phyloP scores from a whole-genome alignment of 2,113 vertebrate species.

The Sigmodon hispidus region DNA sequence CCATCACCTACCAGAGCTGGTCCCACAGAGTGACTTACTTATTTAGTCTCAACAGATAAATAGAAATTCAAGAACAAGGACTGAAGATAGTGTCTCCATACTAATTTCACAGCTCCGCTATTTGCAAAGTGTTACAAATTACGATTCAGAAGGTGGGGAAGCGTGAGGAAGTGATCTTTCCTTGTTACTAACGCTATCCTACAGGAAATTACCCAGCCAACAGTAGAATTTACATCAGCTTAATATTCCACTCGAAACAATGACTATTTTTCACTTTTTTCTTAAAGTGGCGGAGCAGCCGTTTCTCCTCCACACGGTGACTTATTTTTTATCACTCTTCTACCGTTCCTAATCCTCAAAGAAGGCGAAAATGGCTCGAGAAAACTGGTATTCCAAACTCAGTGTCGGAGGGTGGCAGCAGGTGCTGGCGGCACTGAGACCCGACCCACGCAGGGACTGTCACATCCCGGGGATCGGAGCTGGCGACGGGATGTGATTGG shows the following conservation, averaged over 20 bases:
- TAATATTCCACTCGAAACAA: not conserved
- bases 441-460: not conserved
- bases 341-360: no score
- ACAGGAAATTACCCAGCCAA: conserved; percentile 10
- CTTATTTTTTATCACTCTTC: not conserved
- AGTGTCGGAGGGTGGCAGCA: conserved; percentile 46
- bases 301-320: not conserved
- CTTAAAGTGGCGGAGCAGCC: not conserved
- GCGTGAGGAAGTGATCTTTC: not conserved
- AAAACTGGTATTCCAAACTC: not conserved
- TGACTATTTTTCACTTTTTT: not conserved
- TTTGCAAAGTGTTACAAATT: not conserved
- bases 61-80: conserved; percentile 48
- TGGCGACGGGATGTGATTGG: not conserved
- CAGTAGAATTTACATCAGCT: not conserved
- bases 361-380: not conserved
- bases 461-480: not conserved
- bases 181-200: not conserved
- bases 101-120: conserved; percentile 42
- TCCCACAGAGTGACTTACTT: not conserved
- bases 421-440: conserved; percentile 15
- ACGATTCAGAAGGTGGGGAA: not conserved
- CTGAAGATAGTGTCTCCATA: conserved; percentile 48
- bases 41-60: conserved; percentile 52
- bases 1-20: not conserved